phyloP scores from a whole-genome alignment of 2,113 vertebrate species.

The Rutilus rutilus region DNA sequence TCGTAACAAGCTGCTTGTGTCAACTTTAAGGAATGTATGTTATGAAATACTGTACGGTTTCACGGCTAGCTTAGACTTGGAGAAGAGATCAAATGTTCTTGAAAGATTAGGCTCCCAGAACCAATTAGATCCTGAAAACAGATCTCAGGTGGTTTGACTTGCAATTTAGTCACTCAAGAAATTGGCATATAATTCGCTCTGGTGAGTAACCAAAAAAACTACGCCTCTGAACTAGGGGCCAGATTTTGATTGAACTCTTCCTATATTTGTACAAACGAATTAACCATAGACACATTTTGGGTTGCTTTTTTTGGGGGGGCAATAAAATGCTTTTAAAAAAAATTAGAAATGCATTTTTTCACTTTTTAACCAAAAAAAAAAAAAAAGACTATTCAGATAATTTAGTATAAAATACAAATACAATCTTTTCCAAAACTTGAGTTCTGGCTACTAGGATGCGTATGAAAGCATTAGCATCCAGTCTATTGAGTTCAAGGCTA shows the following conservation, averaged over 20 bases:
- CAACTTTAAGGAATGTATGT: constrained; percentile 53
- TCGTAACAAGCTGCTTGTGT: constrained; percentile 54
- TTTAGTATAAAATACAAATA: not conserved
- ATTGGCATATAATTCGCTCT: not conserved
- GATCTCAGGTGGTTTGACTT: not conserved
- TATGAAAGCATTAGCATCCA: constrained; percentile 35
- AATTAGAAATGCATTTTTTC: not conserved
- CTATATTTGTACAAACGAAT: not conserved
- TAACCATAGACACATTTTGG: not conserved
- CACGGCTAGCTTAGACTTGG: not conserved
- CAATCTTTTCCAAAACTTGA: not conserved
- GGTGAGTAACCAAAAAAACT: not conserved
- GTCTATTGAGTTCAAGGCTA: constrained; percentile 52
- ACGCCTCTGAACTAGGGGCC: not conserved
- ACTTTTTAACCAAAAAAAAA: not conserved
- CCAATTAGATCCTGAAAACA: not conserved
- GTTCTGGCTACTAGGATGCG: constrained; percentile 12
- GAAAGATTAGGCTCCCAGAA: not conserved
- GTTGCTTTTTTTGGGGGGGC: not conserved
- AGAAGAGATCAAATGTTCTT: not conserved
- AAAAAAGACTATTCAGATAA: not conserved
- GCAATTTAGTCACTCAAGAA: not conserved
- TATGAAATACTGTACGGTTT: constrained; percentile 43
- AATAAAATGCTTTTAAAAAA: not conserved
- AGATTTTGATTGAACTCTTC: not conserved